Evolutionary conservation across 2,888 invertebrate genomes (phyloP), one percentile per base, ranked within the genome.

Genomic region (Dexiosoma caninum): DNA sequence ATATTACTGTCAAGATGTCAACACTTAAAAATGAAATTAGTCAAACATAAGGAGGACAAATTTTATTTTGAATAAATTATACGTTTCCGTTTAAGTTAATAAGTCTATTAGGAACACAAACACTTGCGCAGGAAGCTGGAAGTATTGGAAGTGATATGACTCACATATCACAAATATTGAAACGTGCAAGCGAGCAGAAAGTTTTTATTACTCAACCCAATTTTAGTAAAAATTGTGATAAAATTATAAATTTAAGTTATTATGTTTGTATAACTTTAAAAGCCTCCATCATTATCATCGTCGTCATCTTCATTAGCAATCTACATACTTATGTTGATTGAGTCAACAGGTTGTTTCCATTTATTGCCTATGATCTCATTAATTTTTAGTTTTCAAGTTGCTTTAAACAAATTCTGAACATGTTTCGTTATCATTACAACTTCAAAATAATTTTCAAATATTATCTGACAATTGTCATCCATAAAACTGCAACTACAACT

Each of bases 1-100:
- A 66, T 35, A 44, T 35, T 30, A 67, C 72, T 69, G 67, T 74
- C 74, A 74, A 62, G 42, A 12, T 79, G 74, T 74, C 79, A 74
- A 51, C 79, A 69, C 69, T 74, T 74, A n/a, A 79, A 69, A 51
- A 19, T 32, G n/a, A 40, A 69, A 69, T 64, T 64, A 64, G 64
- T 74, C 64, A 74, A 55, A 55, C 21, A n/a, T n/a, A 21, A 67
- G n/a, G 16, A 57, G 37, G 23, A 10, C 23, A 57, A 49, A 49
- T 49, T 49, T 23, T n/a, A 0, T 23, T 49, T 49, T n/a, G 12
- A n/a, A 10, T 49, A 23, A 49, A 23, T 23, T 49, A 49, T 49
- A n/a, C 2, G 23, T 23, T 23, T 23, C 49, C 23, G 49, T 23
- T 49, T 49, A n/a, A n/a, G n/a, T n/a, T n/a, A n/a, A n/a, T n/a